Percentiles rank a stretch among this genome's conserved stretches.
Conservation (phyloP, 2,888 invertebrate species). For the Rhingia campestris region DNA sequence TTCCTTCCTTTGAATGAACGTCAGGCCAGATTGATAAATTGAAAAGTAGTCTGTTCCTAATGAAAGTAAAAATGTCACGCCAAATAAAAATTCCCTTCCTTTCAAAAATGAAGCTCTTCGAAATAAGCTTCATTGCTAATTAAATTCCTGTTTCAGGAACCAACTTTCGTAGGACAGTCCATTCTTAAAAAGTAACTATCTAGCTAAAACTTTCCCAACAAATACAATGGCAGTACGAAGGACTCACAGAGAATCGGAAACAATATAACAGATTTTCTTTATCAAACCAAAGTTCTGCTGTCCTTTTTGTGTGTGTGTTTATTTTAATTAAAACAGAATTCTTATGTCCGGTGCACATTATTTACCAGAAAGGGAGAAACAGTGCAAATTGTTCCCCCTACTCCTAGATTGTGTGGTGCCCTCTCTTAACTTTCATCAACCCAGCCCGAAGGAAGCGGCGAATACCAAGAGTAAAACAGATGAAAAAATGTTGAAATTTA, state of each 20-base stretch:
- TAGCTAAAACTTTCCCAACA: neutral
- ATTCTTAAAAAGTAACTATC: neutral
- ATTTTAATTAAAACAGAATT: slow-evolving; percentile 28
- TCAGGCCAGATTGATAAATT: too few relatives aligned
- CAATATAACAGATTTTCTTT: slow-evolving; percentile 21
- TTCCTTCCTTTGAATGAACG: too few relatives aligned
- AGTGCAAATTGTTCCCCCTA: neutral
- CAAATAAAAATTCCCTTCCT: too few relatives aligned
- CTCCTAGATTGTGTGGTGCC: neutral
- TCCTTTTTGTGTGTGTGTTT: neutral
- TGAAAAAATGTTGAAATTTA: neutral
- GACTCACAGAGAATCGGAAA: slow-evolving; percentile 1
- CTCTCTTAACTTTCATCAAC: neutral
- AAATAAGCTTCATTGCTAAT: neutral
- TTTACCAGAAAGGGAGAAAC: neutral
- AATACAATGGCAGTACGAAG: neutral
- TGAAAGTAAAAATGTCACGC: too few relatives aligned
- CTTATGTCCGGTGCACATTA: neutral
- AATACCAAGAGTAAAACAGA: neutral
- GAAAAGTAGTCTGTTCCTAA: too few relatives aligned
- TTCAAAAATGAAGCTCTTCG: neutral
- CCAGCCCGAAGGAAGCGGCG: neutral
- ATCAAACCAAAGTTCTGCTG: slow-evolving; percentile 13
- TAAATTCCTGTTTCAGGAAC: neutral
- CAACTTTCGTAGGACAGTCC: neutral